A percentile compares a stretch with the other conserved stretches of the same genome.
These are phyloP conservation scores for Kuschelorhynchus macadamiae DNA, from an alignment of 2,888 invertebrate species.

Conservation along the genomic window DNA sequence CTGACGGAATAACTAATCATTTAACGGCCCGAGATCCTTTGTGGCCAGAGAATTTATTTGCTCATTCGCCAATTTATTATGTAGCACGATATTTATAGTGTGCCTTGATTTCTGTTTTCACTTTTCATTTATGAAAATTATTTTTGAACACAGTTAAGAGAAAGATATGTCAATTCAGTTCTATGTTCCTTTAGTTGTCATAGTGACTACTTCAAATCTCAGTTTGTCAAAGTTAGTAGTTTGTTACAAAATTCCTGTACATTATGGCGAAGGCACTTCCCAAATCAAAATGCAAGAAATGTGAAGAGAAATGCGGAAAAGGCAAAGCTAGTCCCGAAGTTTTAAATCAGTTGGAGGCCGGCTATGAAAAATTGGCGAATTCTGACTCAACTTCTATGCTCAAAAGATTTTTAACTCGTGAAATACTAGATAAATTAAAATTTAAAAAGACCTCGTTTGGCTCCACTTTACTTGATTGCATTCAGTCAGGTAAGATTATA, in stretches of 20 bases:
- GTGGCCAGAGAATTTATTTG: no score
- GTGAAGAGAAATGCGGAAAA: constrained; percentile 61
- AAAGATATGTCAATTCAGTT: no score
- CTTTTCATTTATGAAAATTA: no score
- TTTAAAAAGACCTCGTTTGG: constrained; percentile 72
- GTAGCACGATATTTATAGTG: no score
- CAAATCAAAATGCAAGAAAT: constrained; percentile 56
- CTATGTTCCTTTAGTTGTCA: no score
- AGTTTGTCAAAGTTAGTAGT: no score
- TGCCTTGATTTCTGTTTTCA: no score
- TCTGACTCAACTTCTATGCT: constrained; percentile 74
- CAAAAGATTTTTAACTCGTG: constrained; percentile 74
- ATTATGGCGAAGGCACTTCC: constrained; percentile 51
- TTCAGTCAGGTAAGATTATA: constrained; percentile 75
- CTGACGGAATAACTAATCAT: no score
- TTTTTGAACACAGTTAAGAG: no score
- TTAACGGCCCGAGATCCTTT: no score
- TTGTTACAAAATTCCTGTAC: constrained; percentile 30
- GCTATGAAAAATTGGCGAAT: constrained; percentile 68
- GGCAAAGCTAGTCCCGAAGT: constrained; percentile 65
- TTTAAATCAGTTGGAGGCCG: constrained; percentile 69
- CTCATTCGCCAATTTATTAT: no score
- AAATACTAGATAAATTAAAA: constrained; percentile 72
- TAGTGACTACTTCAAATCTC: no score
- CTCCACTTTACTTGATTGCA: constrained; percentile 75